Evolutionary conservation across 2,888 invertebrate genomes (phyloP).

Genomic region (Ornithoptera priamus): DNA sequence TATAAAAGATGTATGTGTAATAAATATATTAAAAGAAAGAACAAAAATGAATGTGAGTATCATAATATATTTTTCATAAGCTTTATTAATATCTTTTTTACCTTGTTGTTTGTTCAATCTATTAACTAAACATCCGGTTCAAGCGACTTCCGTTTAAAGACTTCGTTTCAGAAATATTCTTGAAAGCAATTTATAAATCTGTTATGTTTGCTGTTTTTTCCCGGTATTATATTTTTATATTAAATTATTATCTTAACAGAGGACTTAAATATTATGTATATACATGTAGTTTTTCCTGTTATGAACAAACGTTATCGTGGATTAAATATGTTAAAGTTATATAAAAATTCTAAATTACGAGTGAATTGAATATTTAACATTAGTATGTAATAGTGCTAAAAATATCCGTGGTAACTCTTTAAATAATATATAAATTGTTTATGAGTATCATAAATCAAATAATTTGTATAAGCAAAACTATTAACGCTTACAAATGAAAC

Average conservation of each 20-base stretch:
- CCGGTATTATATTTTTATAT: background rate
- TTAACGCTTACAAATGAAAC: background rate
- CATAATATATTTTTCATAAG: background rate
- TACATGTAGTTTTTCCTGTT: background rate
- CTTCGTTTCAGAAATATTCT: background rate
- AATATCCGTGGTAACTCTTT: background rate
- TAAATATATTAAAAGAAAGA: background rate
- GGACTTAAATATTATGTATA: background rate
- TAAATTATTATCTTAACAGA: background rate
- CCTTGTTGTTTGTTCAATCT: constrained; percentile 11
- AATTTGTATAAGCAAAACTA: background rate
- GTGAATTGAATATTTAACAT: background rate
- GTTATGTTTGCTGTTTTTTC: background rate
- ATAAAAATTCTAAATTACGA: background rate
- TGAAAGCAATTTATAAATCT: background rate
- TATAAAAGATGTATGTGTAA: background rate
- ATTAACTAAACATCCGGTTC: constrained; percentile 9
- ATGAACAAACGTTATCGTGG: background rate
- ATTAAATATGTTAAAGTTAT: background rate
- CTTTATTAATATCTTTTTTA: constrained; percentile 1
- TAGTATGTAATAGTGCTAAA: background rate
- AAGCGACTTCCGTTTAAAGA: constrained; percentile 12
- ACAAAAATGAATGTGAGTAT: no score
- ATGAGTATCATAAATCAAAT: background rate
- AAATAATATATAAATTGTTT: background rate